Evolutionary conservation across 2,113 vertebrate species (phyloP).

Genomic region (Prunella himalayana): DNA sequence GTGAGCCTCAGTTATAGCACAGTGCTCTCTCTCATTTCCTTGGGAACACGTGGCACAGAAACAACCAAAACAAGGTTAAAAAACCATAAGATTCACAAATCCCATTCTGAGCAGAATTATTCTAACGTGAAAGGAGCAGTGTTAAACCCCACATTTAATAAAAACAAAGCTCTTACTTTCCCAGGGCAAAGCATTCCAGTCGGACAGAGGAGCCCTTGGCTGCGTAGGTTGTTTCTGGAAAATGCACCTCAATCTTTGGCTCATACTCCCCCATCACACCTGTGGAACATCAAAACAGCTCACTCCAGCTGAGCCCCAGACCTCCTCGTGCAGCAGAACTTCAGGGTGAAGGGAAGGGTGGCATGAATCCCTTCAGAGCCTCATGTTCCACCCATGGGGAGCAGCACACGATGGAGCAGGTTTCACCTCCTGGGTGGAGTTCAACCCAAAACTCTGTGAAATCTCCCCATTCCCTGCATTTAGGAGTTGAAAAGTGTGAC

Average conservation of each 20-base stretch:
- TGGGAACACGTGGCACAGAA: not conserved
- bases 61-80: not conserved
- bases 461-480: not conserved
- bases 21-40: not conserved
- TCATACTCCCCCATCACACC: constrained; percentile 91
- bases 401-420: not conserved
- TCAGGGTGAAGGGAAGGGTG: not conserved
- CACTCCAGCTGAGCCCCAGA: constrained; percentile 41
- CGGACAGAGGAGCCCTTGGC: constrained; percentile 82
- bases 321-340: not conserved
- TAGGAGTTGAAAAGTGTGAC: not conserved
- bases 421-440: not conserved
- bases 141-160: not conserved
- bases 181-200: constrained; percentile 90
- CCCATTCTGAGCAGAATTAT: not conserved
- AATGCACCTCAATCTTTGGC: constrained; percentile 89
- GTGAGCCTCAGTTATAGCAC: accelerated
- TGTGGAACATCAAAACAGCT: constrained; percentile 74
- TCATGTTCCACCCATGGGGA: not conserved
- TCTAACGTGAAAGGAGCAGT: not conserved
- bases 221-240: constrained; percentile 78
- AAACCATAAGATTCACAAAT: not conserved
- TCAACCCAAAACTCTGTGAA: not conserved
- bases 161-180: constrained; percentile 83
- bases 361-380: not conserved